Percentiles rank a stretch among this genome's conserved stretches.
Evolutionary conservation across 1,140 invertebrate species (phyloP).

Genomic region (Dendroctonus valens): DNA sequence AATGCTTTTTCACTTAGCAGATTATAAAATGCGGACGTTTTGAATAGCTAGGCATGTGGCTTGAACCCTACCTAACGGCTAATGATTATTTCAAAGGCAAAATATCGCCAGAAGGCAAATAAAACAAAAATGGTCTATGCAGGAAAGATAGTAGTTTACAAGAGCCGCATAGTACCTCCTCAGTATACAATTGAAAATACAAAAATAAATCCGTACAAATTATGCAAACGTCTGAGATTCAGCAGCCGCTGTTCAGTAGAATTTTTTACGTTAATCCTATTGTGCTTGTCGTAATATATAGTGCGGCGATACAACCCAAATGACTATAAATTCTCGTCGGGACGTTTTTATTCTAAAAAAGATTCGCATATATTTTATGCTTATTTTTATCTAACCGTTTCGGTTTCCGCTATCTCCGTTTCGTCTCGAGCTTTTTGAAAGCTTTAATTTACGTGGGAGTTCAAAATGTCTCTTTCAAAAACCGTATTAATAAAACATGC

Average conservation of each 20-base stretch:
- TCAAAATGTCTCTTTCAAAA: no score
- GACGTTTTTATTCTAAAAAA: conserved; percentile 36
- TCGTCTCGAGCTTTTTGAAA: background rate
- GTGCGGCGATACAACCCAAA: conserved; percentile 29
- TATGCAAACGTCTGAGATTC: conserved; percentile 35
- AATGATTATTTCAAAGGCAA: no score
- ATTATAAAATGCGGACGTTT: no score
- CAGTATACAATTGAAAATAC: conserved; percentile 32
- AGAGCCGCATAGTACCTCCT: conserved; percentile 9
- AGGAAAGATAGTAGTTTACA: background rate
- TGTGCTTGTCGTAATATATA: conserved; percentile 34
- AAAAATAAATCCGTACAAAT: conserved; percentile 35
- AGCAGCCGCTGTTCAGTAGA: conserved; percentile 33
- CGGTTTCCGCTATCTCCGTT: conserved; percentile 9
- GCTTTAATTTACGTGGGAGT: conserved; percentile 14
- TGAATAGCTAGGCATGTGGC: no score
- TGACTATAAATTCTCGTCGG: conserved; percentile 33
- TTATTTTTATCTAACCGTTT: conserved; percentile 35
- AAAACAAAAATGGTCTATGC: conserved; percentile 2
- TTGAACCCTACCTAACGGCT: no score
- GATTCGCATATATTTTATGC: conserved; percentile 37
- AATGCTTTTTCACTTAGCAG: no score
- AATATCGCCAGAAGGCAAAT: conserved; percentile 4
- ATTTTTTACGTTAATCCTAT: conserved; percentile 34
- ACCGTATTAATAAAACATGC: no score